Percentiles rank a stretch among this genome's conserved stretches.
Conservation (phyloP, 2,113 vertebrate species). For the Balaenoptera acutorostrata region DNA sequence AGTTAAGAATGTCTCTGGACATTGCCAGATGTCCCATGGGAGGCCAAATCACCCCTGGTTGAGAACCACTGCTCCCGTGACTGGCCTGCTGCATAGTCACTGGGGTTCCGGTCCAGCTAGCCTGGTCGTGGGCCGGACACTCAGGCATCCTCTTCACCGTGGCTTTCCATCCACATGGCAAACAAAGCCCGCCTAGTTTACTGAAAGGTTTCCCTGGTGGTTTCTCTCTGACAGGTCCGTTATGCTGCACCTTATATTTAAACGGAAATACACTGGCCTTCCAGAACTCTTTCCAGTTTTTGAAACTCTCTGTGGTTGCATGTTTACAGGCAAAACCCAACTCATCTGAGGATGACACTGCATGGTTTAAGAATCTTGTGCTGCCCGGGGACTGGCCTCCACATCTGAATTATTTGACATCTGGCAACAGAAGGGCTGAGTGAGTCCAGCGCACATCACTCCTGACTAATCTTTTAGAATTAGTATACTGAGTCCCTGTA, state of each 20-base stretch:
- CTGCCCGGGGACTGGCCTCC: neutral
- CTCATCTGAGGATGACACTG: neutral
- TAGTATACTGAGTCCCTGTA: constrained; percentile 26
- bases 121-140: accelerated
- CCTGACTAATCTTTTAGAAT: constrained; percentile 19
- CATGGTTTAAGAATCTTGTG: neutral
- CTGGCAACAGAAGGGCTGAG: neutral
- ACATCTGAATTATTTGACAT: neutral
- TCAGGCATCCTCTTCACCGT: neutral
- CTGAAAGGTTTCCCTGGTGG: neutral
- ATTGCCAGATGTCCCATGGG: neutral
- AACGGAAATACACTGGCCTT: neutral
- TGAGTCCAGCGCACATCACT: neutral
- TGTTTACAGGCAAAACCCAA: neutral
- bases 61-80: neutral
- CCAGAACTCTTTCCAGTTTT: neutral
- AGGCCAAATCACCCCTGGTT: neutral
- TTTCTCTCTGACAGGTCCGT: neutral
- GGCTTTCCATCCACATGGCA: neutral
- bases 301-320: neutral
- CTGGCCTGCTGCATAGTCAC: no score
- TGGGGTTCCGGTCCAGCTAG: neutral
- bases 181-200: neutral
- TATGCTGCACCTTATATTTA: neutral
- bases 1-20: neutral